Percentiles rank a stretch among this genome's conserved stretches.
These are phyloP conservation scores for Drosophila vallismaia DNA, from an alignment of 2,888 invertebrate species.

Conservation along the genomic window DNA sequence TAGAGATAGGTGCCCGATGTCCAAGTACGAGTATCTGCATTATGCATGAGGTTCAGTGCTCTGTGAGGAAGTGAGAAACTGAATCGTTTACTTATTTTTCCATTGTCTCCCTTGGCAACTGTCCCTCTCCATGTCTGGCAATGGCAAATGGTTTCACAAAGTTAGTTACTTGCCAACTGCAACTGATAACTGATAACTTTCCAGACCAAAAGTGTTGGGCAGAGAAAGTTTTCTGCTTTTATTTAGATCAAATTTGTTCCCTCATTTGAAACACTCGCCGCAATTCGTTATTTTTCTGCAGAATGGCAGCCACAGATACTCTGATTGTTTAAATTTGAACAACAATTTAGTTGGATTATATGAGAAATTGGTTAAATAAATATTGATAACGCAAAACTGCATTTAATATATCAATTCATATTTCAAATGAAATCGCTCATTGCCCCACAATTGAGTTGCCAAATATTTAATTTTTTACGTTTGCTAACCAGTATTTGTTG, in stretches of 20 bases:
- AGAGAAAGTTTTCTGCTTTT: conserved; percentile 51
- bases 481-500: background rate
- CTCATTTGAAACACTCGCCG: conserved; percentile 43
- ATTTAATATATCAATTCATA: background rate
- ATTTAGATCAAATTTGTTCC: conserved; percentile 48
- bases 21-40: conserved; percentile 53
- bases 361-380: background rate
- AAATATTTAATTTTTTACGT: background rate
- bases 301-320: conserved; percentile 5
- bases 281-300: conserved; percentile 30
- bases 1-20: conserved; percentile 51
- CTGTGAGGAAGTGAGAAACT: conserved; percentile 56
- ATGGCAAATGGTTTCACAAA: conserved; percentile 58
- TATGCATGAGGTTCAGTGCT: conserved; percentile 60
- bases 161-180: conserved; percentile 11
- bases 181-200: conserved; percentile 27
- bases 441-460: background rate
- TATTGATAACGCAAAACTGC: background rate
- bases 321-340: conserved; percentile 1
- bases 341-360: background rate
- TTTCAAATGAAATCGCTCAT: background rate
- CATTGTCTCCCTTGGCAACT: conserved; percentile 29
- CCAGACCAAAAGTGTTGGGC: conserved; percentile 30
- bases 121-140: conserved; percentile 32
- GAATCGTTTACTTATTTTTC: conserved; percentile 49